Evolutionary conservation across 2,113 vertebrate species (phyloP), one percentile per base, ranked within the genome.

Genomic region (Empidonax alnorum): DNA sequence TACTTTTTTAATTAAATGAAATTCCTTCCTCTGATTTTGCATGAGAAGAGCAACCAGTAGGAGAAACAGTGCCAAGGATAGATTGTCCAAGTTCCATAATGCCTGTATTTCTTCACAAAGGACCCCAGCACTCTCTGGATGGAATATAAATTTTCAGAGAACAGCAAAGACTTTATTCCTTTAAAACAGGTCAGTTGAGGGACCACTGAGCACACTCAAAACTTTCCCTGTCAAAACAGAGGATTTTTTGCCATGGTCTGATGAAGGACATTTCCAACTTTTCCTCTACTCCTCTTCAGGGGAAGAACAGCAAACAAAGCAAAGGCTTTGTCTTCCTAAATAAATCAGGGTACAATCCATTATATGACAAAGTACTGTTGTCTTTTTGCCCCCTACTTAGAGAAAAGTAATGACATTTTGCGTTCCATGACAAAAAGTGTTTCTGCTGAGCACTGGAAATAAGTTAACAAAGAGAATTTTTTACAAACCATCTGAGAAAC

Each of bases 1-100:
- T 79, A 68, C 83, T 92, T 96, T 65, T 83, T 75, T 84, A 97
- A 94, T 97, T 97, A 96, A 97, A 93, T 88, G 20, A 79, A 94
- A 73, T 71, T 89, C 50, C 65, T 89, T 20, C 78, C 84, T 62
- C 66, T 88, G 71, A 75, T 94, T 94, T 92, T 65, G 82, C 83
- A 87, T 67, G 53, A 92, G 73, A 93, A 95, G 53, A 87, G 66
- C 42, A 92, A 89, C 65, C 73, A 95, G 85, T 12, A 22, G 49
- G 37, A 93, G 68, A 88, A 88, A 65, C 5, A 50, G 63, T 24
- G n/a, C 50, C 19, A 42, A 55, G 49, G 82, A 50, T 8, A 81
- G 59, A 92, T 58, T 63, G 81, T 52, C 78, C 88, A 79, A 91
- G 80, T 37, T 47, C 31, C 63, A 92, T 21, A 88, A 84, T 23